Evolutionary conservation across 2,797 vertebrate genomes (phyloP).

Genomic region (Micrastur ruficollis): DNA sequence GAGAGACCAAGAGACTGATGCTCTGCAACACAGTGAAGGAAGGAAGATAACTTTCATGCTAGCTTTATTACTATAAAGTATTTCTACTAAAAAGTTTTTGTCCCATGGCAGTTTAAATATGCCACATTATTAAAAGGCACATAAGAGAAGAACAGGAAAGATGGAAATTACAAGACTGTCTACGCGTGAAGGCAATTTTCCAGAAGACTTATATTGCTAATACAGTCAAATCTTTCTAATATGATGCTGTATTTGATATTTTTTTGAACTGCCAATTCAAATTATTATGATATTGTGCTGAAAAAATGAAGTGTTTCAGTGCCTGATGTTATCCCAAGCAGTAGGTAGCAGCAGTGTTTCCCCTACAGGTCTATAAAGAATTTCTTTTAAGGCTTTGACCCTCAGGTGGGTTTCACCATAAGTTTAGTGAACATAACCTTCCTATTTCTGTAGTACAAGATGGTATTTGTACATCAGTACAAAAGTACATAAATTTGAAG

Average conservation of each 20-base stretch:
- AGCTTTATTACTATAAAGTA: neutral
- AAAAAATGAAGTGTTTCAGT: slow-evolving; percentile 2
- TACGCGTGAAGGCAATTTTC: slow-evolving; percentile 36
- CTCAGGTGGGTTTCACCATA: neutral
- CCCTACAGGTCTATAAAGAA: neutral
- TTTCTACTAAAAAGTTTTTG: slow-evolving; percentile 12
- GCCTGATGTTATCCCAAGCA: neutral
- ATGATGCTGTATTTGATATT: neutral
- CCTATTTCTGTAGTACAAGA: neutral
- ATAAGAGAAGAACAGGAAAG: neutral
- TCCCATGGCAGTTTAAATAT: slow-evolving; percentile 26
- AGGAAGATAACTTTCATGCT: neutral
- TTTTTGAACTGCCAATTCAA: neutral
- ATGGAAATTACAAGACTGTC: slow-evolving; percentile 21
- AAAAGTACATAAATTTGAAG: neutral
- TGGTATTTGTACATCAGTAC: no score
- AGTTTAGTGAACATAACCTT: neutral
- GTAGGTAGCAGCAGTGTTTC: neutral
- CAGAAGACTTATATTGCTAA: slow-evolving; percentile 26
- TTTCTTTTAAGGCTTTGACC: neutral
- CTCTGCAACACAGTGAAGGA: neutral
- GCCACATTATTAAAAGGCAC: slow-evolving; percentile 2
- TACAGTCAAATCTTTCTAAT: neutral
- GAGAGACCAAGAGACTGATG: neutral
- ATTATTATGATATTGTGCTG: neutral